Percentiles rank a stretch among this genome's conserved stretches.
Conservation (phyloP, 2,113 vertebrate genomes). For the Nycticorax nycticorax region DNA sequence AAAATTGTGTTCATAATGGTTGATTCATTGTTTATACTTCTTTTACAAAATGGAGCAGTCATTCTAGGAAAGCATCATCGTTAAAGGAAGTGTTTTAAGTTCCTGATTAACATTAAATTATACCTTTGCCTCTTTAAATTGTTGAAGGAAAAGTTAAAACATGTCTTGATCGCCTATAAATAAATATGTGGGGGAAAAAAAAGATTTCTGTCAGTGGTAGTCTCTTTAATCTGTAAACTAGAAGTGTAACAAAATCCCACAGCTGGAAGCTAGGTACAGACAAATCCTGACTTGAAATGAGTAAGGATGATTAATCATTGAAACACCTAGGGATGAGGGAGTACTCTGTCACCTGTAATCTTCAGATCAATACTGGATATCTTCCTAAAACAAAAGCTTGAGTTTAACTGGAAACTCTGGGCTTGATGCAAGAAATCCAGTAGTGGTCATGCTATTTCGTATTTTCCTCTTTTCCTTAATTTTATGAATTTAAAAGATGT, state of each 20-base stretch:
- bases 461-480: background rate
- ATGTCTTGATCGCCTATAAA: background rate
- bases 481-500: background rate
- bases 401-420: background rate
- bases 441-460: background rate
- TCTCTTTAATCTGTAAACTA: background rate
- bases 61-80: background rate
- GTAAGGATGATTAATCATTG: background rate
- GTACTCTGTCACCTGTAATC: background rate
- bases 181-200: background rate
- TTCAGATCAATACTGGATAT: background rate
- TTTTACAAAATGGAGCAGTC: background rate
- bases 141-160: background rate
- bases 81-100: background rate
- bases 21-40: background rate
- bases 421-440: background rate
- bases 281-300: conserved; percentile 4
- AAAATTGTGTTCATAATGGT: background rate
- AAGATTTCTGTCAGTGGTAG: background rate
- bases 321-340: background rate
- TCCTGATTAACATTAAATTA: background rate
- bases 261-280: background rate
- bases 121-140: background rate
- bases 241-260: background rate
- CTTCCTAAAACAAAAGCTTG: background rate